Conservation (phyloP, 2,888 invertebrate genomes). For the Hypomecis punctinalis region DNA sequence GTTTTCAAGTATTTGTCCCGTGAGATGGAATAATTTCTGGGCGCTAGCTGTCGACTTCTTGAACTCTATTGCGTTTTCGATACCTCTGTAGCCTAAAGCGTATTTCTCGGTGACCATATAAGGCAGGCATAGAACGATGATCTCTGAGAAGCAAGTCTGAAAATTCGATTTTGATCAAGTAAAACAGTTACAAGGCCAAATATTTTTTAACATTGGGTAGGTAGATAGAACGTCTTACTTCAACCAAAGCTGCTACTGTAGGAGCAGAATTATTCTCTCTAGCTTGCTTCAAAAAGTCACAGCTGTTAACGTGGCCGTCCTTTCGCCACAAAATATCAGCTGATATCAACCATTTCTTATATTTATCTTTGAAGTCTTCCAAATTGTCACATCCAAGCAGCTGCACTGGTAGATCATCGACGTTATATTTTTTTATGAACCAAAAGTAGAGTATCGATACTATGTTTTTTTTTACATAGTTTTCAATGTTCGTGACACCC, state of each 20-base stretch:
- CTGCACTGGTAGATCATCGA: slow-evolving; percentile 73
- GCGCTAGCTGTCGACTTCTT: slow-evolving; percentile 53
- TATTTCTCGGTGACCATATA: slow-evolving; percentile 71
- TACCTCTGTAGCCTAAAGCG: slow-evolving; percentile 51
- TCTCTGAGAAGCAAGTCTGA: slow-evolving; percentile 70
- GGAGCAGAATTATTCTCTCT: slow-evolving; percentile 45
- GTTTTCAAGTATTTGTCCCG: slow-evolving; percentile 63
- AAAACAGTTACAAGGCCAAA: too few species aligned
- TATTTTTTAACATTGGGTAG: too few species aligned
- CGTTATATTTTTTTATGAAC: slow-evolving; percentile 66
- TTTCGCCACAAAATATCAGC: slow-evolving; percentile 72
- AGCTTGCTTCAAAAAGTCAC: slow-evolving; percentile 56
- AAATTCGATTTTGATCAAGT: slow-evolving; percentile 42
- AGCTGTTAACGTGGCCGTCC: slow-evolving; percentile 60
- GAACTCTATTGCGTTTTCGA: slow-evolving; percentile 45
- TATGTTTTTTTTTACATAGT: slow-evolving; percentile 74
- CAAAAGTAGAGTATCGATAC: slow-evolving; percentile 79
- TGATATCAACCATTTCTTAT: slow-evolving; percentile 77
- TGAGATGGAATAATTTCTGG: slow-evolving; percentile 62
- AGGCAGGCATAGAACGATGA: slow-evolving; percentile 70
- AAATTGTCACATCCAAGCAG: slow-evolving; percentile 68
- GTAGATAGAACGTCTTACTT: slow-evolving; percentile 31
- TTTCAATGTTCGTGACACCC: slow-evolving; percentile 55
- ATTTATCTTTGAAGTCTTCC: slow-evolving; percentile 70
- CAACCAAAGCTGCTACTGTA: slow-evolving; percentile 50